Percentiles rank a stretch among this genome's conserved stretches.
These are phyloP conservation scores for Anolis carolinensis DNA, from an alignment of 2,113 vertebrate genomes.

Conservation along the genomic window DNA sequence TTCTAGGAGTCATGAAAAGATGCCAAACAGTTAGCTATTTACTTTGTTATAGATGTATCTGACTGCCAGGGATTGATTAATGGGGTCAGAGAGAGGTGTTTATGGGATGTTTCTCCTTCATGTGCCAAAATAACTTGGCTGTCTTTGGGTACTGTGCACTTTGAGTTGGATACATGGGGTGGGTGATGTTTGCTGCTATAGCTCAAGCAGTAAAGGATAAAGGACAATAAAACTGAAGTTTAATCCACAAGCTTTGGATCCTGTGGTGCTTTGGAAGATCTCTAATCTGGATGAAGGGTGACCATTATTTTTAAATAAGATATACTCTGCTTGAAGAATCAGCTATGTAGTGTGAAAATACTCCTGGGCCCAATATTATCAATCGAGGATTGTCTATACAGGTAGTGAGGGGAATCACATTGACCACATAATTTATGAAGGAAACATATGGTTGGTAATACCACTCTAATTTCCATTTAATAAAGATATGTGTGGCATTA, in stretches of 20 bases:
- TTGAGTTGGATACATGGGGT: neutral
- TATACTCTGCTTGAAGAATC: neutral
- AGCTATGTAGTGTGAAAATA: too few species aligned
- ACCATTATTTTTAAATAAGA: neutral
- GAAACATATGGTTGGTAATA: too few species aligned
- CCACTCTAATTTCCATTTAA: too few species aligned
- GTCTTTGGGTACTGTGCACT: neutral
- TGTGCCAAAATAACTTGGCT: neutral
- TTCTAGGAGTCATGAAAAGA: neutral
- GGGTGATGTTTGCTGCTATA: too few species aligned
- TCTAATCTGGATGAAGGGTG: neutral
- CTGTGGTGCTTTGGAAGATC: neutral
- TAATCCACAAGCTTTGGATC: neutral
- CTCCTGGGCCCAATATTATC: too few species aligned
- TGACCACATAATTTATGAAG: too few species aligned
- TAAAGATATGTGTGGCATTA: too few species aligned
- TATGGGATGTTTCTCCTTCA: neutral
- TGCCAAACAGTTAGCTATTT: neutral
- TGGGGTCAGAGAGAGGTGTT: neutral
- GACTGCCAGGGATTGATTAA: neutral
- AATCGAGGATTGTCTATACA: too few species aligned
- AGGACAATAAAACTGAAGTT: neutral
- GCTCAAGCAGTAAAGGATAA: neutral
- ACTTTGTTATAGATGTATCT: neutral
- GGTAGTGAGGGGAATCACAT: too few species aligned